Percentiles rank a stretch among this genome's conserved stretches.
These are phyloP conservation scores for Pelodytes ibericus DNA, from an alignment of 2,797 vertebrate species.

Conservation along the genomic window DNA sequence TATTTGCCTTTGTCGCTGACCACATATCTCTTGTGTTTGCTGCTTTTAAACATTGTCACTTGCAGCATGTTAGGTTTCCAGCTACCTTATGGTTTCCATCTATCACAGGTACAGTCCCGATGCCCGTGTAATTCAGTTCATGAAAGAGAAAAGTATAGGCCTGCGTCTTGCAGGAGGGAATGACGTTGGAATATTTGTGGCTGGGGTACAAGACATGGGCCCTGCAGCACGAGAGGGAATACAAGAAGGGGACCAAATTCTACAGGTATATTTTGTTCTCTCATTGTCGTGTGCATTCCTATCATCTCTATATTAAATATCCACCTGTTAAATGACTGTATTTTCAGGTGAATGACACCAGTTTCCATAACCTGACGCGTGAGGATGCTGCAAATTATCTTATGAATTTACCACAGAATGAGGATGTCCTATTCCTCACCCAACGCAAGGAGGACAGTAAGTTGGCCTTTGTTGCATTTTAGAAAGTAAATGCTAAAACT, in stretches of 20 bases:
- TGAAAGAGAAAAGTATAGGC: constrained; percentile 85
- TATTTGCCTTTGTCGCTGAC: not conserved
- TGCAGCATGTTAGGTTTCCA: not conserved
- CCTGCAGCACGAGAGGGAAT: constrained; percentile 82
- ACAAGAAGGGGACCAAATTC: constrained; percentile 90
- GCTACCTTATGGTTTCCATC: not conserved
- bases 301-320: not conserved
- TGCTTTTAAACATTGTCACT: not conserved
- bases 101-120: constrained; percentile 80
- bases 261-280: constrained; percentile 76
- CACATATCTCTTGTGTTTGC: not conserved
- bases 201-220: constrained; percentile 88
- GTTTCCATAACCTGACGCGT: constrained; percentile 86
- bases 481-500: too few species aligned
- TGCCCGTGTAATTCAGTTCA: constrained; percentile 75
- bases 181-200: constrained; percentile 93
- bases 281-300: not conserved
- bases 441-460: constrained; percentile 94
- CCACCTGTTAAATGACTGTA: not conserved
- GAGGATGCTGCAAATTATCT: constrained; percentile 92
- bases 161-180: constrained; percentile 91
- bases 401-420: constrained; percentile 76
- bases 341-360: constrained; percentile 82
- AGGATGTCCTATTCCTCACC: constrained; percentile 75
- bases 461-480: constrained; percentile 61